Evolutionary conservation across 30 jellyfish, hydroid and myxozoan genomes (phyloP), one percentile per base, ranked within the genome.

Genomic region (Hydractinia echinata): DNA sequence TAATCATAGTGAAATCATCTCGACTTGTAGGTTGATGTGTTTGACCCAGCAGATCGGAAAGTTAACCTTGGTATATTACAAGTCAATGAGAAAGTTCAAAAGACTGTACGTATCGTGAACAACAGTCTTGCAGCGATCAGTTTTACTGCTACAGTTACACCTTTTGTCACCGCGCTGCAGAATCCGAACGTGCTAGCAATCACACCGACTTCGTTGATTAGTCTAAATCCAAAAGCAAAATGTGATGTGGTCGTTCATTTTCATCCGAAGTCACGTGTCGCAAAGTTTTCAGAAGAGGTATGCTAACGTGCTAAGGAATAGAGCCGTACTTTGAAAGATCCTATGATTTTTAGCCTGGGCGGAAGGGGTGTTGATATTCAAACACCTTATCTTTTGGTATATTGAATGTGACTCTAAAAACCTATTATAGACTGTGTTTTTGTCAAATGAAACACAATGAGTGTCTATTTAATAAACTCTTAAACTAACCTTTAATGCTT

Each of bases 281-380:
- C 96, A 10, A 86, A 80, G 89, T 93, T 93, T 56, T 67, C 93
- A 6, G 99, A 85, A 73, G 96, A 93, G 96, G 99, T 93, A 79
- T 5, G 54, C 1, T 19, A 9, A 9, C 68, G 2, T 71, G 44
- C 44, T 30, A 30, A 30, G 44, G 44, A 30, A 30, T 0, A 30
- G 44, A 30, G 44, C 44, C 44, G 44, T 30, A 30, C 44, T 2
- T 30, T 30, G 2, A 0, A 30, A 30, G 44, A 30, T 30, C 44
- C 44, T 30, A 30, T 30, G 44, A 30, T 30, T 30, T 30, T 30
- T 2, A 30, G 44, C 44, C 44, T 2, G 44, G 44, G 2, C 2
- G 2, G 1, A 30, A 30, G 44, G 44, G 44, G 44, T 2, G 44
- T 30, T 30, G 44, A 30, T 30, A 30, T 30, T 1, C 2, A 30